phyloP scores from a whole-genome alignment of 2,113 vertebrate species.

The Pygoscelis antarcticus region DNA sequence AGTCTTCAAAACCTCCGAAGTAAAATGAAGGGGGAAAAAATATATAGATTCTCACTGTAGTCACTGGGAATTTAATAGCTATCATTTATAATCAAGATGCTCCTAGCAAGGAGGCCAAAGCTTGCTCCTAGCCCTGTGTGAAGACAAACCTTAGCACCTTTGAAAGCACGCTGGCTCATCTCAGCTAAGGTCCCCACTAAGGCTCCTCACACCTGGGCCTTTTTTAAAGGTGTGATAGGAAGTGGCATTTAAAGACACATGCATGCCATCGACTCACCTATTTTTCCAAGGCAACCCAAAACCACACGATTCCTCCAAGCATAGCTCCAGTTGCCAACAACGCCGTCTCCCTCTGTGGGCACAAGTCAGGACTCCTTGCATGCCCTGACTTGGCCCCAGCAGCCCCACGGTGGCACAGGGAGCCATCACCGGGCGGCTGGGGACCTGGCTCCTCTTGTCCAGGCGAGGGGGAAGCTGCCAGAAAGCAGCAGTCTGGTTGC shows the following conservation, averaged over 20 bases:
- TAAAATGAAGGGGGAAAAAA: background rate
- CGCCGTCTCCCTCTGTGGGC: rapidly evolving
- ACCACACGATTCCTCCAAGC: rapidly evolving
- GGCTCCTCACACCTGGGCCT: background rate
- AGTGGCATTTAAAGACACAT: background rate
- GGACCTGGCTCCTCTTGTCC: background rate
- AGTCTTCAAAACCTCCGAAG: background rate
- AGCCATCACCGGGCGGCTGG: background rate
- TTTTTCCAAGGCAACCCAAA: background rate
- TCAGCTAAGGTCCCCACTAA: background rate
- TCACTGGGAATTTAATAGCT: background rate
- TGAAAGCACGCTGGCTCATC: background rate
- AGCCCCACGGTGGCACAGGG: background rate
- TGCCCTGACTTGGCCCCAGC: background rate
- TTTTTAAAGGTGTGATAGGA: background rate
- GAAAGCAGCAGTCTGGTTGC: background rate
- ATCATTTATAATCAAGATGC: background rate
- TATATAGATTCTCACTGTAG: rapidly evolving
- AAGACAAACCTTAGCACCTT: background rate
- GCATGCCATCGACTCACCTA: background rate
- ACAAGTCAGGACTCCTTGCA: background rate
- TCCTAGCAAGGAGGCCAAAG: background rate
- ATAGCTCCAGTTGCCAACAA: background rate
- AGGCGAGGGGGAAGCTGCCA: background rate
- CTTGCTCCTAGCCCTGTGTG: rapidly evolving